Base-by-base conservation (phyloP, 53 echinoderm and acorn worm species). In the Glandiceps talaboti region DNA sequence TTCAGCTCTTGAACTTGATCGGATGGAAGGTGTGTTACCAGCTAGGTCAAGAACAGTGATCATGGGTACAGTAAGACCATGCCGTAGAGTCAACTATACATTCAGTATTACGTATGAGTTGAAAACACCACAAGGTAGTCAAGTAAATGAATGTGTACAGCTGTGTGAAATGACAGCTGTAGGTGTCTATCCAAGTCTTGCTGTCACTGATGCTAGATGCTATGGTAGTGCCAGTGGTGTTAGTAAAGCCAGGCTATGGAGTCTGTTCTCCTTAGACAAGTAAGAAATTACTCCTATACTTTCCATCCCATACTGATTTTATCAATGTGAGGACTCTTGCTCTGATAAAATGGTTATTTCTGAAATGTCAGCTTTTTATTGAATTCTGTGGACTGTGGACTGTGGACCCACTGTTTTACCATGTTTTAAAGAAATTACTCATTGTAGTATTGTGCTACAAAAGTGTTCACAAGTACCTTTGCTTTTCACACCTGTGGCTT, bases 191-290 rank as follows among this genome's bases (percentile, higher is more conserved):
- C 97, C 97, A 29, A 86, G 87, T 27, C 84, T 97, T 14, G 89
- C 93, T 84, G 89, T 97, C 73, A 97, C 93, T 0, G 97, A 97
- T 86, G 97, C 97, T 29, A 86, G 93, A 27, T 97, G 97, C 80
- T 97, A 92, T 75, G 97, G 97, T 25, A 97, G 97, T 77, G 97
- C 97, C 14, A 89, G 91, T 32, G 92, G 93, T 29, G 89, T 97
- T 83, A 97, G 97, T 74, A 97, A 97, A 81, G 93, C 93, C 27
- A 89, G 97, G 30, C 87, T 97, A 14, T 97, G 97, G 97, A 93
- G 85, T 73, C 84, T 97, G 29, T 91, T 97, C 33, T 97, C 97
- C 0, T 81, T 97, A 33, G 97, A 97, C 78, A 91, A 76, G 97
- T 97, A 74, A 84, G 93, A n/a, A n/a, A n/a, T n/a, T n/a, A n/a